Evolutionary conservation across 37 sponge, comb jelly and placozoan species (phyloP).

Genomic region (Crambe crambe): DNA sequence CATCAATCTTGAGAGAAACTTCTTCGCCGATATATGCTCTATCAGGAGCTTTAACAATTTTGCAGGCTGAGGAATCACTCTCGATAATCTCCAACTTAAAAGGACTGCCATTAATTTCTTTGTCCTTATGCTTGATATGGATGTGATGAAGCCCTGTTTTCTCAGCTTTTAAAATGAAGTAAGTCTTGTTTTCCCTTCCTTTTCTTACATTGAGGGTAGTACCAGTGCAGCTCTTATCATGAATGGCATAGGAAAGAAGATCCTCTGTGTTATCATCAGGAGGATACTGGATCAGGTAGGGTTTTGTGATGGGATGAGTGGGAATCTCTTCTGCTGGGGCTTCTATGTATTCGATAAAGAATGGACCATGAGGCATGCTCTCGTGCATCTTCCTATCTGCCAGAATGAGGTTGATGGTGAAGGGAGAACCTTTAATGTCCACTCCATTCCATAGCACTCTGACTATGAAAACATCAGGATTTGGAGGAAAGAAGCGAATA

Average conservation of each 20-base stretch:
- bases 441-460: slow-evolving; percentile 58
- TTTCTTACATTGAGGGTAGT: slow-evolving; percentile 32
- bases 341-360: too few species aligned
- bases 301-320: not conserved
- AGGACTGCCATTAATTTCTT: slow-evolving; percentile 67
- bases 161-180: slow-evolving; percentile 23
- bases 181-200: not conserved
- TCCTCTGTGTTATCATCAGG: slow-evolving; percentile 22
- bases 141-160: slow-evolving; percentile 21
- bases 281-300: slow-evolving; percentile 19
- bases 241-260: slow-evolving; percentile 48
- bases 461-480: slow-evolving; percentile 51
- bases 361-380: slow-evolving; percentile 26
- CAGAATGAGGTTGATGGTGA: slow-evolving; percentile 63
- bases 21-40: slow-evolving; percentile 27
- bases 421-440: slow-evolving; percentile 76
- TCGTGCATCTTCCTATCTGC: slow-evolving; percentile 51
- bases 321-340: slow-evolving; percentile 21
- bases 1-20: slow-evolving; percentile 31
- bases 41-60: slow-evolving; percentile 12
- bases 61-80: slow-evolving; percentile 24
- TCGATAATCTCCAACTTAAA: slow-evolving; percentile 25
- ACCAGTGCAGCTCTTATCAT: slow-evolving; percentile 30
- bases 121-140: slow-evolving; percentile 28
- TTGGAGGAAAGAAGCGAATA: slow-evolving; percentile 48